Conservation (phyloP, 2,888 invertebrate genomes). For the Cheilosia impressa region DNA sequence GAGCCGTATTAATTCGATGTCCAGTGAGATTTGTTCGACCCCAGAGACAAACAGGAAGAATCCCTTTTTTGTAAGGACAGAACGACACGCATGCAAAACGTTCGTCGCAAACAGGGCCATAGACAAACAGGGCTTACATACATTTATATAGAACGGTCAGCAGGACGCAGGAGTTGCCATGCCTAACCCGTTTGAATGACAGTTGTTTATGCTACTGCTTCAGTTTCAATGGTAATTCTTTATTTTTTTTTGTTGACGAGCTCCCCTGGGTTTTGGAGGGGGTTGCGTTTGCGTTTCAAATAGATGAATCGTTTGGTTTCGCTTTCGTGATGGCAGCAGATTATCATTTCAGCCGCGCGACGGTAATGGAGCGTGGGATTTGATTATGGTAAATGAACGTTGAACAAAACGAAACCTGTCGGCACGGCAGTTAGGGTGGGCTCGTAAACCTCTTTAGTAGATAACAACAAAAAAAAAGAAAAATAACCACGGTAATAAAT, state of each 20-base stretch:
- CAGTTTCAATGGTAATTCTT: constrained; percentile 18
- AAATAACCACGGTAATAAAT: constrained; percentile 1
- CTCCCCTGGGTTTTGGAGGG: constrained; percentile 5
- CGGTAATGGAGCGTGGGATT: constrained; percentile 12
- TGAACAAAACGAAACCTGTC: neutral
- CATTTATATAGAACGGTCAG: neutral
- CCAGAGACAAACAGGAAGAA: constrained; percentile 1
- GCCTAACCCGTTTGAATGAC: constrained; percentile 21
- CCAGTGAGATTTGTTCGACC: constrained; percentile 39
- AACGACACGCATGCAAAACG: constrained; percentile 16
- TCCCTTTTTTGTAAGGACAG: neutral
- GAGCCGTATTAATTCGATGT: constrained; percentile 29
- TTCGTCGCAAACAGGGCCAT: neutral
- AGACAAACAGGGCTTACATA: neutral
- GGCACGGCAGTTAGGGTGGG: neutral
- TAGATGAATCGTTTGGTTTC: constrained; percentile 35
- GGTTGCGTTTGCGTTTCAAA: neutral
- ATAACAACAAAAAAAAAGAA: neutral
- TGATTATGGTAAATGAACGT: constrained; percentile 23
- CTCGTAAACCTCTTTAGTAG: constrained; percentile 5
- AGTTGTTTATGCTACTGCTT: constrained; percentile 29
- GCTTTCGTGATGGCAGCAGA: constrained; percentile 33
- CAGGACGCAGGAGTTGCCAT: neutral
- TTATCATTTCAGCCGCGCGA: constrained; percentile 27
- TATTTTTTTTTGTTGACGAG: constrained; percentile 28